Base-by-base conservation (phyloP, 2,888 invertebrate genomes). In the Rotaria magnacalcarata region DNA sequence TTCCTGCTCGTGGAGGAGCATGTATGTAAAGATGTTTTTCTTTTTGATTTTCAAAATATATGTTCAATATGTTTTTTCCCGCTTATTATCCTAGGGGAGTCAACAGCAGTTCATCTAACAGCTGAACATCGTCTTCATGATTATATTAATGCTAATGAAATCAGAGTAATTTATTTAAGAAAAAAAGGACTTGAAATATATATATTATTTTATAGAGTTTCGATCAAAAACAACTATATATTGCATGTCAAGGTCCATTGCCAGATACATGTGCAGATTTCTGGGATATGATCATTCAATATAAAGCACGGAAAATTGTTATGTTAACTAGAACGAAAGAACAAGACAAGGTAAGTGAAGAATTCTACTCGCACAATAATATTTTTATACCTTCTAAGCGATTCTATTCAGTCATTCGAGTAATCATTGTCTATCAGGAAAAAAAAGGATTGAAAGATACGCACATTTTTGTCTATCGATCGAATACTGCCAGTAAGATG, bases 121-220 rank as follows among this genome's bases (percentile, higher is more conserved):
- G 34, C 24, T 43, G 7, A 2, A 43, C 19, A 75, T 24, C 14
- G 19, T 19, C 0, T 6, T 7, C 75, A 75, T 75, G 97, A 99
- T 91, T 99, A 99, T 90, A 97, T 99, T 88, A 99, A 99, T 91
- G 99, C 97, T 24, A 98, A 97, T 89, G 96, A 95, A 91, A 96
- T 99, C 85, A 96, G 96, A 91, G 92, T 92, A 89, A 90, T 91
- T n/a, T 27, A 43, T 60, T n/a, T 84, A 19, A 43, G 16, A 6
- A 34, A 19, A 41, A 88, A 88, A 86, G 88, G 50, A 3, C 14
- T 50, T 92, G 92, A 98, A 99, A 97, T 95, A 96, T 90, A 96
- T 99, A 90, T 74, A 16, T 60, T 6, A n/a, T 41, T 1, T 74
- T 74, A 41, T 95, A 96, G 0, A 94, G 94, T 16, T 93, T 95